A percentile compares a stretch with the other conserved stretches of the same genome.
These are phyloP conservation scores for Drosophila orosa DNA, from an alignment of 1,140 invertebrate species.

Conservation along the genomic window DNA sequence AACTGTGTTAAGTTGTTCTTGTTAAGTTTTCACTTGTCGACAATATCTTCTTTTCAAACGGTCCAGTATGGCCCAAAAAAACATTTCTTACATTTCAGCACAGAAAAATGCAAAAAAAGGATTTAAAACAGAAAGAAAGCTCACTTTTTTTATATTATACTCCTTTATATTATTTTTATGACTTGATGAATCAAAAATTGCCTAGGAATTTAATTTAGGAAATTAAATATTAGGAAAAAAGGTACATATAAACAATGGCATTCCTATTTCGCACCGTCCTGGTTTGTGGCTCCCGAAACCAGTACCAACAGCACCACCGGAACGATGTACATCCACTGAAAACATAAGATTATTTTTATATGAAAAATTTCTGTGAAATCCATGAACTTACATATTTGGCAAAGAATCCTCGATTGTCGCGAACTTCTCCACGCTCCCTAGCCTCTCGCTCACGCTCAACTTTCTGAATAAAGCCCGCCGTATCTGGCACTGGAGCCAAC, in stretches of 20 bases:
- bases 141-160: conserved; percentile 5
- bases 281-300: conserved; percentile 92
- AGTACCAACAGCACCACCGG: conserved; percentile 94
- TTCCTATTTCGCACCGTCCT: conserved; percentile 86
- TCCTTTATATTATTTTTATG: conserved; percentile 21
- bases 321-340: conserved; percentile 98
- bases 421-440: conserved; percentile 93
- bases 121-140: background rate
- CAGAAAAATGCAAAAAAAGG: background rate
- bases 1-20: no score
- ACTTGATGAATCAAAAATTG: conserved; percentile 23
- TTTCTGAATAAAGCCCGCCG: conserved; percentile 95
- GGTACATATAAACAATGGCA: background rate
- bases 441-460: conserved; percentile 95
- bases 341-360: conserved; percentile 63
- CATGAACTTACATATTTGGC: conserved; percentile 96
- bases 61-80: background rate
- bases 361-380: background rate
- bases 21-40: no score
- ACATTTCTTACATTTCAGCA: background rate
- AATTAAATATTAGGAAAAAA: conserved; percentile 6
- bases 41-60: no score
- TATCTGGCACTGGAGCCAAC: conserved; percentile 93
- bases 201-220: conserved; percentile 32
- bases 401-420: conserved; percentile 97